A percentile compares a stretch with the other conserved stretches of the same genome.
Evolutionary conservation across 1,140 invertebrate genomes (phyloP).

Genomic region (Drosophila watanabei): DNA sequence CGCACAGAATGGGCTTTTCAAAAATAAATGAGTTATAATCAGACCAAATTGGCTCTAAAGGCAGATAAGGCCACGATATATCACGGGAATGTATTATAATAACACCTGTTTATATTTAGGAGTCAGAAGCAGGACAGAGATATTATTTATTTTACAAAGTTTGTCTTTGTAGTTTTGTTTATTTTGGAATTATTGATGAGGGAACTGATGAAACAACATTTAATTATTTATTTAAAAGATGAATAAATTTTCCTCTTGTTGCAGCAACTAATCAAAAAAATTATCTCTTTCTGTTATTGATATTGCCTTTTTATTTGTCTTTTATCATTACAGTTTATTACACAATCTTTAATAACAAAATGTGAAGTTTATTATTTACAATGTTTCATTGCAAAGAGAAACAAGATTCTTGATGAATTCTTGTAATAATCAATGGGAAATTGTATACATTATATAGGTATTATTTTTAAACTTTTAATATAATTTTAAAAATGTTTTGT

Average conservation of each 20-base stretch:
- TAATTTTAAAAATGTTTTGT: neutral
- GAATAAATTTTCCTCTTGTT: no score
- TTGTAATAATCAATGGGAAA: neutral
- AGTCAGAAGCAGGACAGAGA: neutral
- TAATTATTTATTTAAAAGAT: neutral
- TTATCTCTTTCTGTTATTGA: neutral
- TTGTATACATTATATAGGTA: constrained; percentile 7
- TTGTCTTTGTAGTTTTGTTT: constrained; percentile 1
- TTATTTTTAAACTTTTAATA: neutral
- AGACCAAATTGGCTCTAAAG: neutral
- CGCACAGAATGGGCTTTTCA: constrained; percentile 4
- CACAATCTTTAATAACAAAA: neutral
- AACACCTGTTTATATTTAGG: constrained; percentile 14
- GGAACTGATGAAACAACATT: neutral
- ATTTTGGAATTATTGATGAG: neutral
- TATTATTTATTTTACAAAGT: neutral
- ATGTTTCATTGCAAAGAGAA: neutral
- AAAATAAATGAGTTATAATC: constrained; percentile 17
- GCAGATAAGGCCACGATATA: neutral
- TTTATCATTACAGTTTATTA: constrained; percentile 4
- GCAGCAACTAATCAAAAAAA: neutral
- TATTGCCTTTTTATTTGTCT: neutral
- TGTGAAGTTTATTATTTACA: neutral
- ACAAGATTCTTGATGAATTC: neutral
- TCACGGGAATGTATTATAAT: neutral